Evolutionary conservation across 2,888 invertebrate genomes (phyloP), one percentile per base, ranked within the genome.

Genomic region (Atrina japonica): DNA sequence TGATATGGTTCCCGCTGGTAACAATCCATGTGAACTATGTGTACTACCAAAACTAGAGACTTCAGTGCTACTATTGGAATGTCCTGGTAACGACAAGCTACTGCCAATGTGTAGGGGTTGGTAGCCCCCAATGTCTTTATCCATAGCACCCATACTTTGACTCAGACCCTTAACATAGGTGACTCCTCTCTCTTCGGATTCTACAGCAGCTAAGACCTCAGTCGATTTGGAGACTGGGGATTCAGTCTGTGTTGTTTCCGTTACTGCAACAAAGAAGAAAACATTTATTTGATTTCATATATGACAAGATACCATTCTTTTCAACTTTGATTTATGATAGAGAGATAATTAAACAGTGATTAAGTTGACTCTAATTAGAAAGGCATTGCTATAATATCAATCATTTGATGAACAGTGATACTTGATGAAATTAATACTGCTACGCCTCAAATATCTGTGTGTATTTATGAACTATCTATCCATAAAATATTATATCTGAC

Each of bases 41-140:
- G 78, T 81, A 58, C 86, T 86, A 53, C 83, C 84, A 66, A 82
- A 86, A 66, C 83, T 82, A 29, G 73, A 83, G 53, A 69, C 82
- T 70, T 76, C 82, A 23, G 56, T 63, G 21, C 66, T 53, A 30
- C 60, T 53, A 23, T 40, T 52, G 30, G 60, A 55, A 30, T 29
- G 56, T 3, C 56, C 69, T 27, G 66, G 71, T 14, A 72, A 25
- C 0, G 71, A 72, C 14, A 56, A 23, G 11, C 55, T 53, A 43
- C 67, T 67, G 3, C 30, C 40, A 27, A 66, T 14, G 52, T 49
- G 58, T 43, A 67, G 52, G 21, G 59, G 47, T 21, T 61, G 63
- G 30, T 72, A 53, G 16, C 65, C 61, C 5, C 53, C 53, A 41
- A 43, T 53, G 21, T 77, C 76, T 40, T 73, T 74, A 59, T 81